phyloP scores from a whole-genome alignment of 2,113 vertebrate species.

The Syngnathus typhle region DNA sequence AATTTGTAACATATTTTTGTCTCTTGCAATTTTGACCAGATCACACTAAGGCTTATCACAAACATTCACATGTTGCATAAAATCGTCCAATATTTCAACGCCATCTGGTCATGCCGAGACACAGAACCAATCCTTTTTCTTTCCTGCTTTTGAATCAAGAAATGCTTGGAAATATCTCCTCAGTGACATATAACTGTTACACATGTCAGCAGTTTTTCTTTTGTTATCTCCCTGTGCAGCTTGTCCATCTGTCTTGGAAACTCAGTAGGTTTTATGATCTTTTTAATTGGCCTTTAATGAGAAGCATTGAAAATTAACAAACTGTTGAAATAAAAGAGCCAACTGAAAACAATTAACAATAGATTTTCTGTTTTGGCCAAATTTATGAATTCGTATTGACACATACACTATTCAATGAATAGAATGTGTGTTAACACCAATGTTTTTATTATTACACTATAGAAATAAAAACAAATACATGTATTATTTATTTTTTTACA shows the following conservation, averaged over 20 bases:
- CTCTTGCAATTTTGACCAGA: slow-evolving; percentile 40
- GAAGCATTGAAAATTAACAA: background rate
- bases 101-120: background rate
- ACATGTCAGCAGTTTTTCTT: background rate
- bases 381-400: background rate
- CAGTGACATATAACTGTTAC: background rate
- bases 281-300: background rate
- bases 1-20: slow-evolving; percentile 35
- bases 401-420: background rate
- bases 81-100: slow-evolving; percentile 7
- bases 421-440: background rate
- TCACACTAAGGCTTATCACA: slow-evolving; percentile 19
- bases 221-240: background rate
- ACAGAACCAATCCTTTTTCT: slow-evolving; percentile 6
- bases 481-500: no score
- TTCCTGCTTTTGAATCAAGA: slow-evolving; percentile 7
- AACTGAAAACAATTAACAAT: background rate
- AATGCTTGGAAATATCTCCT: slow-evolving; percentile 11
- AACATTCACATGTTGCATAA: slow-evolving; percentile 15
- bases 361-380: background rate
- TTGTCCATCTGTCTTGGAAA: background rate
- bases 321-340: background rate
- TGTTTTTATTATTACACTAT: background rate
- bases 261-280: background rate
- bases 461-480: background rate